Base-by-base conservation (phyloP, 2,113 vertebrate genomes). In the Zingel zingel region DNA sequence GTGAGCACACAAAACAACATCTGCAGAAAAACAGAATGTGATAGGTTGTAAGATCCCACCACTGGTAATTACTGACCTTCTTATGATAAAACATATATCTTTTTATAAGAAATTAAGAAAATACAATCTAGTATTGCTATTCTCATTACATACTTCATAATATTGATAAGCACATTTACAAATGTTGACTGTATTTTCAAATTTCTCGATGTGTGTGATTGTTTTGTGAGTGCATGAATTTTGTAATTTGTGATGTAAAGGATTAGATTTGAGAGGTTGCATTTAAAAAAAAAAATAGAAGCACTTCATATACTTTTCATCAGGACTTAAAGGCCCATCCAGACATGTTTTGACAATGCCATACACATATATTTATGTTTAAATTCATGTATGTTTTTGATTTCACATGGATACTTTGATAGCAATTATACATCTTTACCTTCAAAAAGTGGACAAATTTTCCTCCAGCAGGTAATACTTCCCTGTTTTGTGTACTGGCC, bases 401-500 rank as follows among this genome's bases (percentile, higher is more conserved):
- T 18, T 65, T 58, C 10, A 74, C 1, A 21, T 25, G 3, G 33
- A 63, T 6, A 48, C 11, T 27, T 1, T 57, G 13, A 36, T 15
- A 30, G 4, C 30, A 21, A n/a, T 59, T 43, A 18, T 3, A 43
- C n/a, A 75, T 25, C 12, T 74, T 92, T 92, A 96, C 96, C 96
- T 94, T 93, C 92, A 94, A 96, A 96, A 25, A 96, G 87, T n/a
- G 96, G 96, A 77, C 96, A 96, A 1, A 96, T 92, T 73, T 95
- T 95, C 78, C 69, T 93, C 95, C 95, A 96, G 79, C 94, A 95
- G 75, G 95, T 96, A 48, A 96, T 92, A n/a, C 90, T 77, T 33
- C 94, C 95, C 78, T 96, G 93, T 33, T 93, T 89, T 13, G 95
- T 96, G 88, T 95, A 96, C 84, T 96, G 96, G 61, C 96, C 96